Base-by-base conservation (phyloP, 30 jellyfish, hydroid and myxozoan genomes). In the Mastigias papua region DNA sequence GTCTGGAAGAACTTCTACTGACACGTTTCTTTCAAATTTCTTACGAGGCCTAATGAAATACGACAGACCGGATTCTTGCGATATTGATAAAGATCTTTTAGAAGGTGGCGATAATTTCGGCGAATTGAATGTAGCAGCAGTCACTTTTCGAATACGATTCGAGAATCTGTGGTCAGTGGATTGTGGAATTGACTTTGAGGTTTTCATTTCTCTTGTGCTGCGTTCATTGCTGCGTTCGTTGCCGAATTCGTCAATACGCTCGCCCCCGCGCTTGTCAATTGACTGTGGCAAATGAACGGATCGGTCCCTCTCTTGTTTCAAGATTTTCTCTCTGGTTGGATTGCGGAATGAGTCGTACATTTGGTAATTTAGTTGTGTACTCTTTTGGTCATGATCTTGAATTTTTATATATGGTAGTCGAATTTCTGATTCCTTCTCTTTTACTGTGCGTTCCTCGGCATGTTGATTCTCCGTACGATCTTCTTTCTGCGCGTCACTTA, bases 41-140 rank as follows among this genome's bases (percentile, higher is more conserved):
- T 72, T 72, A 32, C 4, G 48, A 34, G 83, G 35, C 37, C 66
- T 21, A 15, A 28, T 22, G 20, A 37, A 21, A 11, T n/a, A 7
- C 37, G 83, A 33, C 37, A 72, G 37, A 22, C 65, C 83, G 37
- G 83, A 23, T 25, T 72, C 83, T 26, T 72, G 37, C 13, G 83
- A 72, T 1, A 72, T 23, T 35, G 83, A 72, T 1, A n/a, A 34
- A 19, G 74, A 63, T 63, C 74, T 5, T 63, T 63, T 63, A 5
- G 74, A 23, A 23, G 74, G 74, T 7, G 23, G 27, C 37, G 74
- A 5, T 22, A 23, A 1, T 8, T 26, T 63, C 26, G 74, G 48
- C 42, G 74, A 21, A 63, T 2, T 19, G 48, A 42, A 5, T 23
- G 42, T 26, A 2, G 42, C 4, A 63, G 3, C 42, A 23, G 42